Conservation (phyloP, 2,113 vertebrate genomes). For the Hippolais icterina region DNA sequence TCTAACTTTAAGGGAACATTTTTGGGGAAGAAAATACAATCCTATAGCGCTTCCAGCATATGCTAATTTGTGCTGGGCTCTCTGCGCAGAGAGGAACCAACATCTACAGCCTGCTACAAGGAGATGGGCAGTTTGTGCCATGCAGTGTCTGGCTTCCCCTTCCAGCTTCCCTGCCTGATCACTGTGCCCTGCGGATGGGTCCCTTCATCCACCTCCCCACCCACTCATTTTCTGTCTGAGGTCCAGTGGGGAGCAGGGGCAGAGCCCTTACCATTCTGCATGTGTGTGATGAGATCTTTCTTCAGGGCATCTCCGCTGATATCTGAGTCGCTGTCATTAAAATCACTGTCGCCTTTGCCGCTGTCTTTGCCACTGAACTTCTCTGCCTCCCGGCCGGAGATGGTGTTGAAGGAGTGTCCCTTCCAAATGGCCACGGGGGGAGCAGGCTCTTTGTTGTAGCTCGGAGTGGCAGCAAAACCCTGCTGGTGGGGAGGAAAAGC, state of each 20-base stretch:
- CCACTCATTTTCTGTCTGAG: not conserved
- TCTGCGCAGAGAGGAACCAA: not conserved
- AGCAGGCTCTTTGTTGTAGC: constrained; percentile 84
- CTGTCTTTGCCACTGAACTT: constrained; percentile 98
- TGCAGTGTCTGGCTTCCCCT: not conserved
- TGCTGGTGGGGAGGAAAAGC: constrained; percentile 41
- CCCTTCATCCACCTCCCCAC: not conserved
- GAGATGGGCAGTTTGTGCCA: not conserved
- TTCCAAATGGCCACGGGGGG: constrained; percentile 92
- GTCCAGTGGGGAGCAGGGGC: not conserved
- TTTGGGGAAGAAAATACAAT: not conserved
- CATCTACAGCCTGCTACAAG: not conserved
- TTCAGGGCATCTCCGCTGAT: constrained; percentile 92
- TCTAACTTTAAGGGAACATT: not conserved
- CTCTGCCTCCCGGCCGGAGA: constrained; percentile 88
- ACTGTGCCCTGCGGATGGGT: accelerated
- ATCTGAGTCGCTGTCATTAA: constrained; percentile 96
- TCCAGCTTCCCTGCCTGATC: not conserved
- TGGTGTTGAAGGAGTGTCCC: constrained; percentile 92
- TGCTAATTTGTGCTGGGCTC: not conserved
- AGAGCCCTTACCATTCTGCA: constrained; percentile 86
- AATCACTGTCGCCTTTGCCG: constrained; percentile 97
- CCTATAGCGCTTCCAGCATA: not conserved
- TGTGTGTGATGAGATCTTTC: constrained; percentile 87
- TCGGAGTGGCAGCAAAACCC: constrained; percentile 83